These are phyloP conservation scores for Saxicola maurus DNA, from an alignment of 2,797 vertebrate genomes.

Conservation along the genomic window DNA sequence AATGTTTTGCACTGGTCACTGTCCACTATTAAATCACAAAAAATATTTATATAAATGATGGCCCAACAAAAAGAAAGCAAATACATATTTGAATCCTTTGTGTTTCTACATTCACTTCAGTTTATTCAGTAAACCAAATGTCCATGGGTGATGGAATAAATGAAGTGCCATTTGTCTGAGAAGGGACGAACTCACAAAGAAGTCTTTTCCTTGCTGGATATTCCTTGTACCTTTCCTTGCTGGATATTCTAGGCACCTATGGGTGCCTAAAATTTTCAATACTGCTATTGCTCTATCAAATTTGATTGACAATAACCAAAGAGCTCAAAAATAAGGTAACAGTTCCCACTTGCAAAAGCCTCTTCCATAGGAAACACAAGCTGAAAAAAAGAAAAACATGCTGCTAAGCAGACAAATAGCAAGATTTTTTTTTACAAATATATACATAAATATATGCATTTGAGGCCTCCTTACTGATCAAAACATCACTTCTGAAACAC, in stretches of 20 bases:
- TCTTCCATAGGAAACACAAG: background rate
- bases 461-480: background rate
- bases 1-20: background rate
- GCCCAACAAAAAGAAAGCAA: background rate
- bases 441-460: background rate
- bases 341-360: background rate
- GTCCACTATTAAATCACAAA: background rate
- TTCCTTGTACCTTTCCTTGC: background rate
- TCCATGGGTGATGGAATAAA: background rate
- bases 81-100: background rate
- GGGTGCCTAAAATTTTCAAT: background rate
- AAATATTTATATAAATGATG: background rate
- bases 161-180: background rate
- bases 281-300: background rate
- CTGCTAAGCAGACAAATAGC: background rate
- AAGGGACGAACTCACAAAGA: background rate
- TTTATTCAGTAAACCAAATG: background rate
- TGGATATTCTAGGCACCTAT: background rate
- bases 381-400: background rate
- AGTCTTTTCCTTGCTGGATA: background rate
- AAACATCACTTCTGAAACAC: background rate
- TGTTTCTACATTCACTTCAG: background rate
- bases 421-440: background rate
- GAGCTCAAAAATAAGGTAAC: background rate
- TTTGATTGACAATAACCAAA: background rate